phyloP scores from a whole-genome alignment of 2,113 vertebrate genomes.

The Pelmatolapia mariae region DNA sequence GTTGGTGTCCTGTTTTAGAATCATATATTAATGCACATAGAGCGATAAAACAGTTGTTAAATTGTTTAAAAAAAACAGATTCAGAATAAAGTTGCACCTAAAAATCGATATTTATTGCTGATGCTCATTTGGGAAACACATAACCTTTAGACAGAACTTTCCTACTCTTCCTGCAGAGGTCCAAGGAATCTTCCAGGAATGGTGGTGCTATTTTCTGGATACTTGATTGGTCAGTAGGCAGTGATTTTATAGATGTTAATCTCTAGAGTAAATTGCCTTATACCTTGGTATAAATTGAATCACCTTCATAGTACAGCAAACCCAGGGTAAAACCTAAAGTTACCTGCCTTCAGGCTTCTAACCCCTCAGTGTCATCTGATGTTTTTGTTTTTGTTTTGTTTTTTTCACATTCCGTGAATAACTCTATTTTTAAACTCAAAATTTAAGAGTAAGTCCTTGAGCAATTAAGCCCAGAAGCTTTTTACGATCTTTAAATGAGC shows the following conservation, averaged over 20 bases:
- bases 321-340: neutral
- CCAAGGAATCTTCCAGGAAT: neutral
- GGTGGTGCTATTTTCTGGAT: neutral
- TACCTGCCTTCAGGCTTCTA: neutral
- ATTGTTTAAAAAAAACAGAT: neutral
- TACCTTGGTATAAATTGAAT: neutral
- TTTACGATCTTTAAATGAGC: neutral
- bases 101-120: accelerated
- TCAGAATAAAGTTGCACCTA: neutral
- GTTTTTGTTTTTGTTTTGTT: neutral
- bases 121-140: neutral
- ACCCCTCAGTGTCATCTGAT: neutral
- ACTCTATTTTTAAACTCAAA: neutral
- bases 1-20: neutral
- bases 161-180: neutral
- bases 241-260: neutral
- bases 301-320: neutral
- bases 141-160: neutral
- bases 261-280: neutral
- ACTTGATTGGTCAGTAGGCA: neutral
- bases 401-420: neutral
- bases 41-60: neutral
- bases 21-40: neutral
- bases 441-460: neutral
- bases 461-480: accelerated